phyloP scores from a whole-genome alignment of 2,113 vertebrate genomes.

The Barbus barbus region DNA sequence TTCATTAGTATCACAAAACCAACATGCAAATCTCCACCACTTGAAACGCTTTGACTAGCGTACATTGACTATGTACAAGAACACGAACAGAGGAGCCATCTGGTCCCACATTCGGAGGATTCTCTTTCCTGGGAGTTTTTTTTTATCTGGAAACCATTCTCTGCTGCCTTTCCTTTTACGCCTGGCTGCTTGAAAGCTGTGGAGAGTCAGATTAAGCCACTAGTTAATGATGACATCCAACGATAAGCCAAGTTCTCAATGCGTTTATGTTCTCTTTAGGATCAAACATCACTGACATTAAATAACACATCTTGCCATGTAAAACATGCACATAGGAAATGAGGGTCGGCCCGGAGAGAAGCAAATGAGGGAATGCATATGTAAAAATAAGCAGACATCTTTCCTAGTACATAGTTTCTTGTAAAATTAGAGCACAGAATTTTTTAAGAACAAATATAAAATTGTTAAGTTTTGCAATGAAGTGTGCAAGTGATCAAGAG shows the following conservation, averaged over 20 bases:
- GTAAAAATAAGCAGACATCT: neutral
- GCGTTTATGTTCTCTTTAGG: constrained; percentile 48
- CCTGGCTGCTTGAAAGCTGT: constrained; percentile 82
- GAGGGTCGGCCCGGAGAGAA: constrained; percentile 36
- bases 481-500: too few relatives aligned
- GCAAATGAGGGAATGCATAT: neutral
- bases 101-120: constrained; percentile 82
- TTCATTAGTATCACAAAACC: constrained; percentile 94
- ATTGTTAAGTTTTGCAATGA: too few relatives aligned
- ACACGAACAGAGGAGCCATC: constrained; percentile 88
- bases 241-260: constrained; percentile 82
- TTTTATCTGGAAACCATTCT: neutral
- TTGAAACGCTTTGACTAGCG: constrained; percentile 87
- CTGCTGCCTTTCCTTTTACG: constrained; percentile 50
- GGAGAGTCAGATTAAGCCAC: constrained; percentile 86
- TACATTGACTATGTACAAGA: constrained; percentile 91
- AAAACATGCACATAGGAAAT: constrained; percentile 32
- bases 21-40: constrained; percentile 91
- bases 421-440: neutral
- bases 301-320: constrained; percentile 40
- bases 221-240: constrained; percentile 87
- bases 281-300: constrained; percentile 74
- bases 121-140: constrained; percentile 72
- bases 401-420: neutral
- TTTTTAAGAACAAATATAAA: neutral